A percentile compares a stretch with the other conserved stretches of the same genome.
Evolutionary conservation across 2,113 vertebrate genomes (phyloP).

Genomic region (Mugil cephalus): DNA sequence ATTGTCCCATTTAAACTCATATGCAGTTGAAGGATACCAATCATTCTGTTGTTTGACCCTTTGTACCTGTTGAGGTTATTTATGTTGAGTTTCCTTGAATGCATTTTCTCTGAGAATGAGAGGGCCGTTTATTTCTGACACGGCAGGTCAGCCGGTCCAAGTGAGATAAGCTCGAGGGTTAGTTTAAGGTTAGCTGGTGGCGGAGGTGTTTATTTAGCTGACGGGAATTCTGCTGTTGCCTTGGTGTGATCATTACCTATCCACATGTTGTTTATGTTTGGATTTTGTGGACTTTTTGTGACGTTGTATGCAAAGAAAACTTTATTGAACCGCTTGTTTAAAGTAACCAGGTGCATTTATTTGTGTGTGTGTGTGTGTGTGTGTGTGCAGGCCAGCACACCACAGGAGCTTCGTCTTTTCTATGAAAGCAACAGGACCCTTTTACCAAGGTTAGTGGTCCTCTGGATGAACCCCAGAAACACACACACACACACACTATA

Average conservation of each 20-base stretch:
- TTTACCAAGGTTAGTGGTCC: constrained; percentile 88
- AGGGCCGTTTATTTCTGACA: constrained; percentile 27
- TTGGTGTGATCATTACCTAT: constrained; percentile 14
- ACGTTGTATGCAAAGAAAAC: not conserved
- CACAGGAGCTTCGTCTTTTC: constrained; percentile 94
- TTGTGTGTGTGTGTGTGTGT: not conserved
- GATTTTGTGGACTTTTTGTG: constrained; percentile 1
- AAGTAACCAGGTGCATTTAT: not conserved
- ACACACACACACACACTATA: not conserved
- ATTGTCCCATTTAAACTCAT: not conserved
- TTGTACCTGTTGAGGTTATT: constrained; percentile 23
- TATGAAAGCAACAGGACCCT: constrained; percentile 95
- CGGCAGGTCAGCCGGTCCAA: constrained; percentile 22
- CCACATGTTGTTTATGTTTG: constrained; percentile 13
- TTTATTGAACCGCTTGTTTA: constrained; percentile 5
- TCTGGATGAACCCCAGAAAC: not conserved
- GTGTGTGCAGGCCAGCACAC: constrained; percentile 90
- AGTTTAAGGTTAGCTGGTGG: constrained; percentile 4
- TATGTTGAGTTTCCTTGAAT: constrained; percentile 39
- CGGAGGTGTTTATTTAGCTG: constrained; percentile 47
- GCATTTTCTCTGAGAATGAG: constrained; percentile 32
- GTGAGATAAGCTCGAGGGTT: constrained; percentile 41
- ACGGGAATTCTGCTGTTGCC: constrained; percentile 16
- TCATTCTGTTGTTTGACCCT: not conserved
- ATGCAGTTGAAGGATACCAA: not conserved